Evolutionary conservation across 2,888 invertebrate species (phyloP), one percentile per base, ranked within the genome.

Genomic region (Tachina fera): DNA sequence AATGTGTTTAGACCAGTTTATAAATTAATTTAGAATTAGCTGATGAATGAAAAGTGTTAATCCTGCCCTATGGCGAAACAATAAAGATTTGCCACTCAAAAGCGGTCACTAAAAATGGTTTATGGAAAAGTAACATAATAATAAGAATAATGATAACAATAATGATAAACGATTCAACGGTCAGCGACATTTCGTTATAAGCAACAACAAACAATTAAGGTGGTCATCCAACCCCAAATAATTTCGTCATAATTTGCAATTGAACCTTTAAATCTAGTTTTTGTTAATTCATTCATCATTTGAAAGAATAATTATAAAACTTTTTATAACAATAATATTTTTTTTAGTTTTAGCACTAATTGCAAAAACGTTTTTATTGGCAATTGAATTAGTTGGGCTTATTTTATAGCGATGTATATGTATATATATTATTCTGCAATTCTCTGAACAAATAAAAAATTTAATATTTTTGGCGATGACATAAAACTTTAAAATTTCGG

Each of bases 221-320:
- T 31, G 31, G 31, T 31, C 31, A 31, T 31, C 31, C 31, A 31
- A 31, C 31, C 31, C 31, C 31, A 31, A n/a, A 41, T 56, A 67
- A 67, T 68, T 68, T 68, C 68, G 49, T 60, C 51, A 70, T 60
- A 70, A 70, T 14, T 51, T 51, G 22, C 14, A 78, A 61, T 43
- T 60, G 22, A 53, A 45, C 31, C 31, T 70, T 78, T 22, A 2
- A 45, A 56, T 4, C 8, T 14, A n/a, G 49, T 43, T 77, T 60
- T 14, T 43, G 47, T 22, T n/a, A 47, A 22, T 9, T 45, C 45
- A 65, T 45, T 8, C 3, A 5, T 14, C 19, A 8, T 13, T 53
- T 13, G 13, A 13, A 0, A 51, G 39, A 16, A 19, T 68, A 19
- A 43, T 41, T 56, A 19, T 14, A 1, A 16, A 19, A 5, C 31